Percentiles rank a stretch among this genome's conserved stretches.
Conservation (phyloP, 2,113 vertebrate species). For the Mastomys coucha region DNA sequence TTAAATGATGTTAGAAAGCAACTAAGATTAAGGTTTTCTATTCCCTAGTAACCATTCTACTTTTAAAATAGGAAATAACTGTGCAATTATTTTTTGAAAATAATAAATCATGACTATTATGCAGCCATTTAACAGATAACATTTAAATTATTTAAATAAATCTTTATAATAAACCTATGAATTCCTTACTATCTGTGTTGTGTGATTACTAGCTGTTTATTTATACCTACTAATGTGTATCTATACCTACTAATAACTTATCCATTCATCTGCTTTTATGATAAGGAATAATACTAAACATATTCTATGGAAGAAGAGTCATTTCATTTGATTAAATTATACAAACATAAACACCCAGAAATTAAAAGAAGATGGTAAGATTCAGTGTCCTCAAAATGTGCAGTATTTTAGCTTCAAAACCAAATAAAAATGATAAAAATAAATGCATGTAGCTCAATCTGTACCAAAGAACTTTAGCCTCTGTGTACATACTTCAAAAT, state of each 20-base stretch:
- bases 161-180: not conserved
- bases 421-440: not conserved
- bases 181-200: not conserved
- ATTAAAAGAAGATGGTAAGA: slow-evolving; percentile 17
- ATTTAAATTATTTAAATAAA: slow-evolving; percentile 40
- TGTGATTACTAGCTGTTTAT: not conserved
- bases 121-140: not conserved
- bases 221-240: not conserved
- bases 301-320: not conserved
- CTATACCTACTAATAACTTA: not conserved
- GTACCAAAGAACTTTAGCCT: not conserved
- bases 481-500: not conserved
- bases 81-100: slow-evolving; percentile 24
- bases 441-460: not conserved
- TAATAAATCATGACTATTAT: slow-evolving; percentile 4
- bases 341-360: not conserved
- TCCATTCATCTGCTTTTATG: not conserved
- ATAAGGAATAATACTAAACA: not conserved
- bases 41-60: not conserved
- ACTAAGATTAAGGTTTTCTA: not conserved
- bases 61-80: slow-evolving; percentile 2
- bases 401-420: not conserved
- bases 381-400: not conserved
- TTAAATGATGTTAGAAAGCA: not conserved
- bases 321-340: slow-evolving; percentile 37